A percentile compares a stretch with the other conserved stretches of the same genome.
These are phyloP conservation scores for Yponomeuta plumbellus DNA, from an alignment of 2,888 invertebrate genomes.

Conservation along the genomic window DNA sequence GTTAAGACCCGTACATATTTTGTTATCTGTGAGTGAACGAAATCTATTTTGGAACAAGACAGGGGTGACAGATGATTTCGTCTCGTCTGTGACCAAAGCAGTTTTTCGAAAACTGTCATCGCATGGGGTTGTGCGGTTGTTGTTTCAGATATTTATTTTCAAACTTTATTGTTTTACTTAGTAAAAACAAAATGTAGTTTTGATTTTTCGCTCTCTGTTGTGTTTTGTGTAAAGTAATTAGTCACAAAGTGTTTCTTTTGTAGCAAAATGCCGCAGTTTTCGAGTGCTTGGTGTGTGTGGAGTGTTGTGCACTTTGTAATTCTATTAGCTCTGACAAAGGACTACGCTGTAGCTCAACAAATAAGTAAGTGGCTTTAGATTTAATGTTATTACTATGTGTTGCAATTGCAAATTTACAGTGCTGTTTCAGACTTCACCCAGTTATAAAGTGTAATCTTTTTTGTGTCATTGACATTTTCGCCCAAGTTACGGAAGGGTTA, in stretches of 20 bases:
- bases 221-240: conserved; percentile 25
- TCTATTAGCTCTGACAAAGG: conserved; percentile 61
- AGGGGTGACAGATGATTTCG: background rate
- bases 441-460: background rate
- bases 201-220: background rate
- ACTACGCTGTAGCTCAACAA: conserved; percentile 49
- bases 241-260: conserved; percentile 36
- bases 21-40: background rate
- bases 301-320: conserved; percentile 50
- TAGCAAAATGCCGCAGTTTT: conserved; percentile 56
- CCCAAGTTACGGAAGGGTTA: background rate
- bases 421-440: background rate
- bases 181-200: conserved; percentile 14
- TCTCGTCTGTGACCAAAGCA: background rate
- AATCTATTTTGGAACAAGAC: background rate
- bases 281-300: conserved; percentile 47
- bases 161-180: conserved; percentile 11
- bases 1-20: background rate
- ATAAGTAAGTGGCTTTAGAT: conserved; percentile 49
- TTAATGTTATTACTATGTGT: conserved; percentile 1
- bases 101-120: conserved; percentile 6
- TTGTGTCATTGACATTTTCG: background rate
- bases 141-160: conserved; percentile 6
- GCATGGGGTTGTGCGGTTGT: background rate
- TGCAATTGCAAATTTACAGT: background rate